Base-by-base conservation (phyloP, 1,140 invertebrate genomes). In the Drosophila ohnishii region DNA sequence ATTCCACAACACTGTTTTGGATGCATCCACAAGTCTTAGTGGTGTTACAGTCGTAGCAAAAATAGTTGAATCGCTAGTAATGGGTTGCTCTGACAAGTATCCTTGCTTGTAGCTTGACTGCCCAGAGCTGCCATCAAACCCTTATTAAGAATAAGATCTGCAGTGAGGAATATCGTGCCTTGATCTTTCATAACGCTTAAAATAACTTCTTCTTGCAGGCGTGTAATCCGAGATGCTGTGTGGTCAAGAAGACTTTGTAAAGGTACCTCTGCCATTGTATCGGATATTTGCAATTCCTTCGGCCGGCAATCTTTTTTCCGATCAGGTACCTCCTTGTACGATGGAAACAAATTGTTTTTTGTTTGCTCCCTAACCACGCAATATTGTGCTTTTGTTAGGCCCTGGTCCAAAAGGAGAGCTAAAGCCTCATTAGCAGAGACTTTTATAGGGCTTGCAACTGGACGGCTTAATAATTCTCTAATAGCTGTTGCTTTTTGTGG, bases 11-110 rank as follows among this genome's bases (percentile, higher is more conserved):
- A 50, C 9, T n/a, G 30, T 30, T 2, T 13, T 25, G 22, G 45
- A 48, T 14, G 45, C 13, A 47, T 47, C 45, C 3, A 25, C 22
- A 13, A 47, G 22, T n/a, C 45, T 47, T 3, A 47, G 7, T 3
- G 45, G 45, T 11, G 45, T 28, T 28, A 48, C 45, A 7, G 51
- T 35, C 5, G 51, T 35, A 22, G 32, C 51, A 13, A 55, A 55
- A 25, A 55, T 16, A 6, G 5, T 10, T 7, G 34, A 37, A 4
- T 55, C 51, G 2, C 1, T 55, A 22, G 22, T 50, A n/a, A 16
- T 5, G 6, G 25, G n/a, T 50, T 32, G 48, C 8, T 32, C 48
- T n/a, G 34, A 55, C 9, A 34, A 55, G 19, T 55, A 56, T n/a
- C 25, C 25, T 25, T 25, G 25, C 25, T 25, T 25, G 22, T 25